These are phyloP conservation scores for Trichopoda pennipes DNA, from an alignment of 2,888 invertebrate species.

Conservation along the genomic window DNA sequence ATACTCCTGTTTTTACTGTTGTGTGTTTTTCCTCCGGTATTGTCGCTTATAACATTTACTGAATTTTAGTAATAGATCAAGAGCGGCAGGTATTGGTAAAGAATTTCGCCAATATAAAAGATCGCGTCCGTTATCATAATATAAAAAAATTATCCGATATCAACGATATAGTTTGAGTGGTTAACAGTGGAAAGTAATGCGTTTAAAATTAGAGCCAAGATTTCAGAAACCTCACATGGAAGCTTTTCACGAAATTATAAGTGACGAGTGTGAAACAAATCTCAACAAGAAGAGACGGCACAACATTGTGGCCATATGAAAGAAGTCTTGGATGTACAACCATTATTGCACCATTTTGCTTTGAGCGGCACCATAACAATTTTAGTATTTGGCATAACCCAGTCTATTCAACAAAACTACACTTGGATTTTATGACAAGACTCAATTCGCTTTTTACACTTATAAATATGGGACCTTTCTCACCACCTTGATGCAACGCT, in stretches of 20 bases:
- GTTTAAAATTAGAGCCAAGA: constrained; percentile 79
- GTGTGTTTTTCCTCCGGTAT: no score
- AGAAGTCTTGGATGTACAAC: constrained; percentile 74
- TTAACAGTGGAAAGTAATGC: constrained; percentile 79
- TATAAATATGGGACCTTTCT: constrained; percentile 72
- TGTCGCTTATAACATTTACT: constrained; percentile 77
- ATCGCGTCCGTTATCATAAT: constrained; percentile 79
- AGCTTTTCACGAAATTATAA: constrained; percentile 73
- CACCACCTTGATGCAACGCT: constrained; percentile 73
- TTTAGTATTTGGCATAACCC: constrained; percentile 74
- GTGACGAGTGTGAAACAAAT: constrained; percentile 71
- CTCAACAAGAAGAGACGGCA: constrained; percentile 67
- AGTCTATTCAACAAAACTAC: constrained; percentile 71
- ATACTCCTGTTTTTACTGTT: no score
- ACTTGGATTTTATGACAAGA: constrained; percentile 75
- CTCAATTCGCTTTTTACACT: constrained; percentile 73
- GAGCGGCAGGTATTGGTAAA: constrained; percentile 78
- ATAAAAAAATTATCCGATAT: constrained; percentile 79
- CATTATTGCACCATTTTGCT: constrained; percentile 75
- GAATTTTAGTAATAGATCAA: constrained; percentile 75
- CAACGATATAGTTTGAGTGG: constrained; percentile 80
- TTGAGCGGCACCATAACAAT: constrained; percentile 74
- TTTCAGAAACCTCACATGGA: constrained; percentile 78
- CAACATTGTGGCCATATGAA: constrained; percentile 78
- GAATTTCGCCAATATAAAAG: constrained; percentile 79